These are phyloP conservation scores for Beroe forskalii DNA, from an alignment of 37 sponge, comb jelly and placozoan genomes.

Conservation along the genomic window DNA sequence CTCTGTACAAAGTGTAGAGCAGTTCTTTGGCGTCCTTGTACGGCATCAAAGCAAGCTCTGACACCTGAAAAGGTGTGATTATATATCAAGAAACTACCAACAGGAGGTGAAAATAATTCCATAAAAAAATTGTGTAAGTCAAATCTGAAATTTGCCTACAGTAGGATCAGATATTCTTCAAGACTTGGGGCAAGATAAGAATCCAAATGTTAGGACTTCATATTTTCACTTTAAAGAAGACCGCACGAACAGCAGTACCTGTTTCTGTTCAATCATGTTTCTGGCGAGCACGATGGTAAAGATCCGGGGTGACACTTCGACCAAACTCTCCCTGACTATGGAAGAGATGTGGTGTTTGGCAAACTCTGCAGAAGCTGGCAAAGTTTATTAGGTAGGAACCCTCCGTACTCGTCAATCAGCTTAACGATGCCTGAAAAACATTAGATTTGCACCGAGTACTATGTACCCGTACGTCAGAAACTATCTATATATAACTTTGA, in stretches of 20 bases:
- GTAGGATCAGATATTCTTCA: no score
- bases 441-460: no score
- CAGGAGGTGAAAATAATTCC: neutral
- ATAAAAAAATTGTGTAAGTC: no score
- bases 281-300: conserved; percentile 39
- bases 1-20: conserved; percentile 84
- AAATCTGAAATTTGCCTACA: no score
- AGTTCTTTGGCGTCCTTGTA: conserved; percentile 90
- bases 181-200: no score
- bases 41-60: conserved; percentile 90
- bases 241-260: no score
- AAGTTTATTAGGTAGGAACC: conserved; percentile 39
- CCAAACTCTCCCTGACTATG: conserved; percentile 40
- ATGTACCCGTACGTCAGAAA: no score
- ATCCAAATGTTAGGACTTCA: no score
- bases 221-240: no score
- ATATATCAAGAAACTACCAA: neutral
- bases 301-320: neutral
- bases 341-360: conserved; percentile 52
- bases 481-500: no score
- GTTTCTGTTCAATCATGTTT: conserved; percentile 57
- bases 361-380: conserved; percentile 15
- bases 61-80: conserved; percentile 33
- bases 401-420: conserved; percentile 50
- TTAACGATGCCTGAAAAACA: conserved; percentile 59